Conservation (phyloP, 2,113 vertebrate species). For the Aegithalos caudatus region DNA sequence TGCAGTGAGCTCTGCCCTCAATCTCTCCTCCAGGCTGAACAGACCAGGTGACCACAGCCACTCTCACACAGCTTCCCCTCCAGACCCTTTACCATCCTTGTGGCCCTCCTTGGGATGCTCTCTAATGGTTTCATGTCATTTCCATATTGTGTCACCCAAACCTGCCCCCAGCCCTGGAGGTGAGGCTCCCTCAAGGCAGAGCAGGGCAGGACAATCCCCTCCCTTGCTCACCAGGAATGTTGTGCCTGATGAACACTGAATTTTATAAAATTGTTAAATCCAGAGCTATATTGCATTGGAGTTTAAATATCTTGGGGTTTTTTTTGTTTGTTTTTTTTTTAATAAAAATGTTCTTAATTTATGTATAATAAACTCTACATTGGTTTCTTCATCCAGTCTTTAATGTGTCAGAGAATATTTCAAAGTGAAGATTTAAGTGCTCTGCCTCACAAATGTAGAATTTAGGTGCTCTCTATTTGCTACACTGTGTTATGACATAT, state of each 20-base stretch:
- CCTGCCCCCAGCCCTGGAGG: background rate
- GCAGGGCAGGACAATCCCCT: background rate
- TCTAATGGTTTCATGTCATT: background rate
- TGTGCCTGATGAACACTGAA: background rate
- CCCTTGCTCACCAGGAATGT: too few relatives aligned
- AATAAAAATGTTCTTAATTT: background rate
- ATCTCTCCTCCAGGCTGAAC: background rate
- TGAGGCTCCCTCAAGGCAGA: background rate
- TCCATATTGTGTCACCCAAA: too few relatives aligned
- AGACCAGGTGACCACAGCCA: rapidly evolving
- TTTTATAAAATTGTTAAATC: background rate
- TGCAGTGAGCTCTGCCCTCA: too few relatives aligned
- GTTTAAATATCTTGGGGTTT: background rate
- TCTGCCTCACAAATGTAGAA: background rate
- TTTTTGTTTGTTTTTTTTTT: background rate
- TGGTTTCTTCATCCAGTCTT: background rate
- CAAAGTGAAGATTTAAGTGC: background rate
- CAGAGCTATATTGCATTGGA: background rate
- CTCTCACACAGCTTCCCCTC: rapidly evolving
- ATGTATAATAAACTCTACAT: background rate
- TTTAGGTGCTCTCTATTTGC: background rate
- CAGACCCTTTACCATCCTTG: too few relatives aligned
- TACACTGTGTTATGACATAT: background rate
- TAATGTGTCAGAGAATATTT: background rate
- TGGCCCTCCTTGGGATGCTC: background rate